A percentile compares a stretch with the other conserved stretches of the same genome.
Conservation (phyloP, 2,888 invertebrate genomes). For the Bellardia bayeri region DNA sequence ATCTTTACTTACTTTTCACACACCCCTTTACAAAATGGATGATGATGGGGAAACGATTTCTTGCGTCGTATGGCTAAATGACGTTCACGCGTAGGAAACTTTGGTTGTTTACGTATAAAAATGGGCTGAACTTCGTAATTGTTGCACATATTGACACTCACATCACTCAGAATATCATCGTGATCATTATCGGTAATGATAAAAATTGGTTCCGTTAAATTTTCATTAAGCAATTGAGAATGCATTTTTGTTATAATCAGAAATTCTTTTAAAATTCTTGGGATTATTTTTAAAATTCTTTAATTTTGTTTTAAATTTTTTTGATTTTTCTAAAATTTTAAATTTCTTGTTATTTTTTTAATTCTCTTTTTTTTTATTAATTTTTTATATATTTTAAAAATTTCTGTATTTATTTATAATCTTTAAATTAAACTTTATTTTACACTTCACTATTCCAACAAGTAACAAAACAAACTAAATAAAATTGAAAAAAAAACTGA, state of each 20-base stretch:
- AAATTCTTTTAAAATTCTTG: no score
- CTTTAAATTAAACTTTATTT: constrained; percentile 5
- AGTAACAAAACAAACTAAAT: constrained; percentile 47
- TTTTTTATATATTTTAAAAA: no score
- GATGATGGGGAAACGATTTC: constrained; percentile 79
- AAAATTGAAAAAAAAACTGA: not conserved
- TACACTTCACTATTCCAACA: constrained; percentile 19
- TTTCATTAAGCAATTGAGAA: constrained; percentile 21
- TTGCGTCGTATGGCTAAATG: constrained; percentile 88
- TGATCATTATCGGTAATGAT: constrained; percentile 59
- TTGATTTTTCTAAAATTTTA: constrained; percentile 4
- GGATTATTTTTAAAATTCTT: not conserved
- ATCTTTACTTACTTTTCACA: constrained; percentile 59
- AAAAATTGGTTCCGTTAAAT: constrained; percentile 19
- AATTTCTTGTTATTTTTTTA: not conserved
- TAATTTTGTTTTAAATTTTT: not conserved
- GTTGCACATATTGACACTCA: constrained; percentile 74
- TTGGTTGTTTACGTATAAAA: constrained; percentile 86
- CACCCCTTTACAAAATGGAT: not conserved
- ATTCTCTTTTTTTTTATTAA: not conserved
- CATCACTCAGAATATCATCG: constrained; percentile 22
- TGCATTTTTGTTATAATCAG: constrained; percentile 47
- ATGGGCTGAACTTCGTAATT: constrained; percentile 83
- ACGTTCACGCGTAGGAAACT: constrained; percentile 89
- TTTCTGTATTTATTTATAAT: no score